Percentiles rank a stretch among this genome's conserved stretches.
phyloP scores from a whole-genome alignment of 1,140 invertebrate genomes.

The Chionoecetes opilio region DNA sequence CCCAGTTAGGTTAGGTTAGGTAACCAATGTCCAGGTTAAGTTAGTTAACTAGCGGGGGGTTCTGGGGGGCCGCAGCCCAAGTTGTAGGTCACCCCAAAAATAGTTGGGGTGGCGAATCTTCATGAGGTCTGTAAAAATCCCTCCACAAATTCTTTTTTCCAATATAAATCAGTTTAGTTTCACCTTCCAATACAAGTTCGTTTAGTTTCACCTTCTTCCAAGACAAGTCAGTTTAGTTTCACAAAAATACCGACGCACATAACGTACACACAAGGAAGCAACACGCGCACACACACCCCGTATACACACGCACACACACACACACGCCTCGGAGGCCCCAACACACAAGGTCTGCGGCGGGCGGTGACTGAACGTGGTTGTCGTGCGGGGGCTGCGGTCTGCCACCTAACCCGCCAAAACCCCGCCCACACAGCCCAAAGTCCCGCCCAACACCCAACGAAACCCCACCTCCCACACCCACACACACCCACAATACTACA shows the following conservation, averaged over 20 bases:
- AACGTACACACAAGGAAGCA: background rate
- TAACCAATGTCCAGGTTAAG: no score
- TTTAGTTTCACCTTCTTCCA: no score
- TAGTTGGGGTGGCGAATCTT: no score
- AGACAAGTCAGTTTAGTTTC: no score
- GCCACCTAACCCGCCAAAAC: background rate
- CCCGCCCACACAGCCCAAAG: background rate
- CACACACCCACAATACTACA: background rate
- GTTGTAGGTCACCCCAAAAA: no score
- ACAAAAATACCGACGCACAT: background rate
- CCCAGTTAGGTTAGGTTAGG: no score
- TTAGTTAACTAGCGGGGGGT: no score
- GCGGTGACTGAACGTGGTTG: background rate
- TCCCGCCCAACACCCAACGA: background rate
- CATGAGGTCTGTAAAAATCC: no score
- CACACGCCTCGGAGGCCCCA: background rate
- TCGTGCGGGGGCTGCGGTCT: background rate
- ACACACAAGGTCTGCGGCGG: background rate
- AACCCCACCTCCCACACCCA: background rate
- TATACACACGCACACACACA: slow-evolving; percentile 39
- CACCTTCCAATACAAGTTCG: no score
- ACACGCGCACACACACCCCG: slow-evolving; percentile 17
- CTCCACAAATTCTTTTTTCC: no score
- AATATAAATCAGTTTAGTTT: no score
- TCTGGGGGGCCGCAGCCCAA: no score